phyloP scores from a whole-genome alignment of 2,113 vertebrate genomes.

The Bos indicus region DNA sequence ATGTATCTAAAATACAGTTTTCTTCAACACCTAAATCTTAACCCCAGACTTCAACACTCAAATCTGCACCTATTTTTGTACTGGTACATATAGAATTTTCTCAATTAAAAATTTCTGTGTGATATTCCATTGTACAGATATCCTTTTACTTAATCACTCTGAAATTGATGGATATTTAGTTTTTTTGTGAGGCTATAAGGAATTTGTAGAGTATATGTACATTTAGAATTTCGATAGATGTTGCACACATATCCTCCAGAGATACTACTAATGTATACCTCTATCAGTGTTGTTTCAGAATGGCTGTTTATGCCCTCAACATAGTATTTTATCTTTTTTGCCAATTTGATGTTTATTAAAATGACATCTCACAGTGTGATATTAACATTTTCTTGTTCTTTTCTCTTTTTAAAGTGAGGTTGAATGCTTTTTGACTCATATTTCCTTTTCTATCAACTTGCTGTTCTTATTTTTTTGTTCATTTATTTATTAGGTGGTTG shows the following conservation, averaged over 20 bases:
- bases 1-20: not conserved
- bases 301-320: not conserved
- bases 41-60: not conserved
- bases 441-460: not conserved
- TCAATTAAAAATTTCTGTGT: not conserved
- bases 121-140: not conserved
- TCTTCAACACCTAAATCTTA: not conserved
- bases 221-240: not conserved
- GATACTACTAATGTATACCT: not conserved
- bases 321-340: not conserved
- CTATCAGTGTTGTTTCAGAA: not conserved
- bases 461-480: not conserved
- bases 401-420: not conserved
- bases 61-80: not conserved
- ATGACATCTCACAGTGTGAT: not conserved
- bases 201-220: not conserved
- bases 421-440: not conserved
- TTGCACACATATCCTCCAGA: not conserved
- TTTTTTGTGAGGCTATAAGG: not conserved
- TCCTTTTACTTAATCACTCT: not conserved
- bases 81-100: not conserved
- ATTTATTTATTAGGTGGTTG: not conserved
- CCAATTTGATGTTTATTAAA: not conserved
- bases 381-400: not conserved
- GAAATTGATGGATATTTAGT: not conserved